Base-by-base conservation (phyloP, 2,888 invertebrate genomes). In the Lasioglossum malachurum region DNA sequence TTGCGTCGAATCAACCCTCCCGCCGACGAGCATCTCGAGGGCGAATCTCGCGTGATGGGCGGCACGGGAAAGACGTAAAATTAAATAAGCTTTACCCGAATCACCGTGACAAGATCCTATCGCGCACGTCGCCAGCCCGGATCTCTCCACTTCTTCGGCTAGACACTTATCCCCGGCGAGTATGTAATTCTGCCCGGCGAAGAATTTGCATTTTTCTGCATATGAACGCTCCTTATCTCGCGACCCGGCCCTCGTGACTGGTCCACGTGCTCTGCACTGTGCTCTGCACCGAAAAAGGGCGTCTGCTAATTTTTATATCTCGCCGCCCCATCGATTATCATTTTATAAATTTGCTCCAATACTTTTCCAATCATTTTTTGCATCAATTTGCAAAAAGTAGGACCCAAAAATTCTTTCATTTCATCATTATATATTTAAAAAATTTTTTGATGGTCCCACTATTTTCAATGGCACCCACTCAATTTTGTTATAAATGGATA, bases 71-170 rank as follows among this genome's bases (percentile, higher is more conserved):
- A 46, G 77, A 85, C 86, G 83, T 87, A 80, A 86, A 83, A 88
- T 88, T 88, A 88, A 87, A 87, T 87, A 86, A 88, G 85, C 79
- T 82, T 80, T 78, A 80, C 81, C 78, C 41, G 78, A 87, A 85
- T 80, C 74, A 78, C 73, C 79, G 76, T 76, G 79, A 78, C 72
- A 71, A 85, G 87, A 87, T 87, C 80, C 74, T 83, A 88, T 87
- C 85, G 64, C 72, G 71, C 53, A 75, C 77, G 60, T 71, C 60
- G 67, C 60, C 74, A 57, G 53, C 72, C 57, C 46, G 53, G 64
- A 78, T 74, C 74, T 74, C 74, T 67, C 46, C 44, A 35, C 69
- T 38, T 60, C 72, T 53, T 64, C 69, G 35, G 64, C 64, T 64
- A n/a, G 73, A 72, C 74, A 60, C 69, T 86, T 73, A 76, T 71